Conservation (phyloP, 2,797 vertebrate genomes). For the Odontamblyopus lacepedii region DNA sequence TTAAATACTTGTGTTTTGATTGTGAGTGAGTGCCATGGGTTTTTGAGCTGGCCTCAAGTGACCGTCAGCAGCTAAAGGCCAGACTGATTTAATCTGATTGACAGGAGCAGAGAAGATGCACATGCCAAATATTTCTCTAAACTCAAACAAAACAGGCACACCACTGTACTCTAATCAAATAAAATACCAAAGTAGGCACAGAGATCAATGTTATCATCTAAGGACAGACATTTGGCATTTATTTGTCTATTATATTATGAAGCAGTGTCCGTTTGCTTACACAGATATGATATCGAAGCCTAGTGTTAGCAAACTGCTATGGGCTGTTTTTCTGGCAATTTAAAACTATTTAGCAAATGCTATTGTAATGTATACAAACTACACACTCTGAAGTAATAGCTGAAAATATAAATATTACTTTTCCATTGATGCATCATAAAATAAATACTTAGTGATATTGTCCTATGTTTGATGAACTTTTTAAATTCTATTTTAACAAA, state of each 20-base stretch:
- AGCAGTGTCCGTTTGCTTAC: neutral
- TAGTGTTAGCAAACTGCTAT: slow-evolving; percentile 33
- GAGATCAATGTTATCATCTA: neutral
- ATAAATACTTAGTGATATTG: too few species aligned
- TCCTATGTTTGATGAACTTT: too few species aligned
- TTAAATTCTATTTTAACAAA: too few species aligned
- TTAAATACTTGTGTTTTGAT: neutral
- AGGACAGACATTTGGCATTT: neutral
- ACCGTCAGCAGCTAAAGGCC: slow-evolving; percentile 13
- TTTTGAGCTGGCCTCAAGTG: slow-evolving; percentile 10
- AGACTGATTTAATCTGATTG: slow-evolving; percentile 38
- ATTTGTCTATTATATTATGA: neutral
- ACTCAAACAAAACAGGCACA: slow-evolving; percentile 20
- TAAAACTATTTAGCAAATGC: neutral
- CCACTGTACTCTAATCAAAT: slow-evolving; percentile 12
- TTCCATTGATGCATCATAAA: too few species aligned
- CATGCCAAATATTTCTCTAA: slow-evolving; percentile 16
- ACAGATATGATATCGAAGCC: neutral
- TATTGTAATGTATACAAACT: neutral
- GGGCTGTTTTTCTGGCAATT: neutral
- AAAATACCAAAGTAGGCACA: neutral
- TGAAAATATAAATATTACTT: too few species aligned
- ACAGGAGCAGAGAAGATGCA: slow-evolving; percentile 3
- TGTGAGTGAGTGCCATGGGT: neutral
- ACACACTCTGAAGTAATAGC: neutral